Evolutionary conservation across 2,888 invertebrate genomes (phyloP).

Genomic region (Apamea crenata): DNA sequence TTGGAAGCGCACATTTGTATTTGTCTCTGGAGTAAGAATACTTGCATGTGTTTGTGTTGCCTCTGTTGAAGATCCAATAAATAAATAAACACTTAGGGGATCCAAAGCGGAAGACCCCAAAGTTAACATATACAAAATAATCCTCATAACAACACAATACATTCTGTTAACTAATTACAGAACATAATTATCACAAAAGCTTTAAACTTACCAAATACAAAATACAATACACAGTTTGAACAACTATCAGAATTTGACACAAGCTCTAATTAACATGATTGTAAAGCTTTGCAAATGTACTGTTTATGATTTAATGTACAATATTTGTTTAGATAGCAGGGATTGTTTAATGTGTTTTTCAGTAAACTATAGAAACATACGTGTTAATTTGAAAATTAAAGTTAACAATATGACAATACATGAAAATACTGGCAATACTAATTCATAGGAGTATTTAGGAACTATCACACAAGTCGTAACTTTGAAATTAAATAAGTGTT

Average conservation of each 20-base stretch:
- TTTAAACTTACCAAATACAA: conserved; percentile 9
- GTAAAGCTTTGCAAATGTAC: conserved; percentile 15
- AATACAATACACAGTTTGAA: conserved; percentile 17
- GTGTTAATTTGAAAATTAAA: background rate
- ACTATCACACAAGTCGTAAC: background rate
- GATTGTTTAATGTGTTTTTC: conserved; percentile 10
- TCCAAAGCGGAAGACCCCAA: background rate
- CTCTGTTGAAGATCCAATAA: background rate
- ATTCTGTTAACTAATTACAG: background rate
- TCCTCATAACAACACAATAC: background rate
- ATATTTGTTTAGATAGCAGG: conserved; percentile 3
- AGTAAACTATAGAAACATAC: background rate
- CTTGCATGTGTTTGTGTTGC: background rate
- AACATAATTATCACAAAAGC: background rate
- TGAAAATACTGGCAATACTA: background rate
- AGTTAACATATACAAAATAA: conserved; percentile 1
- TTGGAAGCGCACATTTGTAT: background rate
- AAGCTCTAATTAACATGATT: conserved; percentile 34
- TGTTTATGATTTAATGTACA: conserved; percentile 6
- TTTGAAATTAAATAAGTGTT: background rate
- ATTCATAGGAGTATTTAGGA: background rate
- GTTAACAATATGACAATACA: no score
- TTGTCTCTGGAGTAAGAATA: background rate
- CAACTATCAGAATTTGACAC: conserved; percentile 15
- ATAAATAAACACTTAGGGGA: background rate